Evolutionary conservation across 2,113 vertebrate species (phyloP), one percentile per base, ranked within the genome.

Genomic region (Lepisosteus oculatus): DNA sequence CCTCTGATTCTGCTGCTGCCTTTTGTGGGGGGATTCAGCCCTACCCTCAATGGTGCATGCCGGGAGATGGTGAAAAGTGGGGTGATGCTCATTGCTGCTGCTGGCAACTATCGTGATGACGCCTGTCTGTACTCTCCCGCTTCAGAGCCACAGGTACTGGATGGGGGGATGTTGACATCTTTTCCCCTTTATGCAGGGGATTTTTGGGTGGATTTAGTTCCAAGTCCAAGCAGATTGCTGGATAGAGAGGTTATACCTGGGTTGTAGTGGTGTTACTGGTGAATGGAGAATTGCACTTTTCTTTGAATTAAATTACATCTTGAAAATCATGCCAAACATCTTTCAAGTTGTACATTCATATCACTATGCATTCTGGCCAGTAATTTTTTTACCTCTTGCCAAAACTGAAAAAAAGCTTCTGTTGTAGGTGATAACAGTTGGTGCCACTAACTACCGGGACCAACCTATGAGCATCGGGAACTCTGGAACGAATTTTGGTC

Each of bases 81-180:
- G 0, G 89, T 78, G 0, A 87, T 85, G 61, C 3, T 95, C 64
- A 86, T 97, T 0, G 87, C 93, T 0, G 94, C 95, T 0, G 95
- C 95, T 0, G 96, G 96, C 11, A 97, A 98, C 83, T 92, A 94
- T 85, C 86, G 85, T 75, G 93, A 96, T 0, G 93, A 97, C 0
- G 93, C 95, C 74, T 97, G 95, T 61, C 81, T 90, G 13, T 96
- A 94, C 83, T 97, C 95, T 0, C 96, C 96, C 0, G 95, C 95
- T 0, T 95, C 95, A 0, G 95, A 94, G 80, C 89, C 92, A 0
- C 94, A 97, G 93, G 95, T 96, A 74, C 0, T 67, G 67, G 12
- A 0, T 15, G 59, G 0, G 62, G 13, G 15, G 15, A 17, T 17
- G 15, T 17, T 17, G 15, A 17, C 15, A 17, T 17, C 15, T 17